Base-by-base conservation (phyloP, 1,140 invertebrate species). In the Drosophila sulfurigaster region DNA sequence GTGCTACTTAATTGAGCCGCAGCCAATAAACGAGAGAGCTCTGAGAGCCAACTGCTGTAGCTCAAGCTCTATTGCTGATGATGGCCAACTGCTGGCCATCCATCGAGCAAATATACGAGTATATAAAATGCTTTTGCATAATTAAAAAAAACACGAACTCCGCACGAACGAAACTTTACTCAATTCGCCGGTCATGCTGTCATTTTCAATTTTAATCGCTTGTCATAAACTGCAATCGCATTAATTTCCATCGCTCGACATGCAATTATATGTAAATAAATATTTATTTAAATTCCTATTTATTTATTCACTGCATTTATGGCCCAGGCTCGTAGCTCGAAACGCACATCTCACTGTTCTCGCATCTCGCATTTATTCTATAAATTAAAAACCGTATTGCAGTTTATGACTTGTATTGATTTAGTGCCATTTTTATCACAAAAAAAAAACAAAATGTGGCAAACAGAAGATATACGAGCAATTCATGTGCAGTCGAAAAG, bases 211-310 rank as follows among this genome's bases (percentile, higher is more conserved):
- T 88, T 87, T 87, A 87, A 87, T 87, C 83, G 83, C 73, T 83
- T 87, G 83, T 87, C 83, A 87, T 87, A 87, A 88, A 88, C 78
- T 87, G 83, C 83, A 88, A 87, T 87, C 83, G 83, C 72, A 87
- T 87, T 88, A 78, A 87, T 88, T 83, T 78, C 56, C 69, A 75
- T 57, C 51, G 16, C 46, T 54, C 65, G 75, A 78, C 83, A 88
- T 70, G 73, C 80, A 87, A 88, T 87, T 87, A 88, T 75, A 78
- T 83, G 78, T 81, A 78, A 75, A 87, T 87, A 87, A 87, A 87
- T 88, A 87, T 88, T 87, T 87, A 88, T 87, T 83, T 83, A 87
- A 87, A 78, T 80, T 68, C 82, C 56, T 78, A 78, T 81, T 80
- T 88, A 80, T 87, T 88, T 80, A 89, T 81, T 76, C 35, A 54